Evolutionary conservation across 2,888 invertebrate genomes (phyloP).

Genomic region (Dryadula phaetusa): DNA sequence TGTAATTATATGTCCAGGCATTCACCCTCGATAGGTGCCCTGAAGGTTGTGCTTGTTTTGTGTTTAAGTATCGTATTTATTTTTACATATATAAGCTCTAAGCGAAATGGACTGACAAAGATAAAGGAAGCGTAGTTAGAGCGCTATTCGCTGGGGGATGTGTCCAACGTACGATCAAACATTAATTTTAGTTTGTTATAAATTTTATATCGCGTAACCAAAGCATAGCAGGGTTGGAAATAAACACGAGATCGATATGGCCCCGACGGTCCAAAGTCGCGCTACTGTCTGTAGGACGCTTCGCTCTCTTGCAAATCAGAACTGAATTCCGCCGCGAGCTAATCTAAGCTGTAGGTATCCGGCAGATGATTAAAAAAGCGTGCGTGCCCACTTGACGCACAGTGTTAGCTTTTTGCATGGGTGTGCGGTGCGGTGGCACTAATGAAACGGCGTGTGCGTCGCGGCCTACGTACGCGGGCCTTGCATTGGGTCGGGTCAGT

Average conservation of each 20-base stretch:
- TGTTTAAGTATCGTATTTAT: constrained; percentile 2
- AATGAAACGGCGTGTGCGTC: constrained; percentile 77
- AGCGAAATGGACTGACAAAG: neutral
- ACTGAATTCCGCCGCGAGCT: constrained; percentile 50
- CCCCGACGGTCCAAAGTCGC: constrained; percentile 54
- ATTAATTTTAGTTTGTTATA: constrained; percentile 61
- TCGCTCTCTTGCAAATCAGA: constrained; percentile 50
- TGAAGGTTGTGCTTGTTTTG: constrained; percentile 24
- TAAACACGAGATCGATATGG: constrained; percentile 73
- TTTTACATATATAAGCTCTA: neutral
- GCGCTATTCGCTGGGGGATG: constrained; percentile 1
- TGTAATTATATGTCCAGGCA: constrained; percentile 38
- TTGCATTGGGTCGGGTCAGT: constrained; percentile 83
- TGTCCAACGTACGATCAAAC: constrained; percentile 24
- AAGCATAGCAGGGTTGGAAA: constrained; percentile 63
- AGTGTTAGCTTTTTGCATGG: constrained; percentile 76
- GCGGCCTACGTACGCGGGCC: constrained; percentile 79
- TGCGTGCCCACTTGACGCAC: constrained; percentile 78
- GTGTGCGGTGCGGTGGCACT: constrained; percentile 73
- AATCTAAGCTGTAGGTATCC: constrained; percentile 46
- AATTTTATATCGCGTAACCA: constrained; percentile 70
- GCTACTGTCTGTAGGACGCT: constrained; percentile 44
- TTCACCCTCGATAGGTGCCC: constrained; percentile 31
- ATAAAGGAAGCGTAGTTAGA: neutral
- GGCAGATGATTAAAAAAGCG: constrained; percentile 57